Conservation (phyloP, 2,113 vertebrate genomes). For the Dasypus novemcinctus region DNA sequence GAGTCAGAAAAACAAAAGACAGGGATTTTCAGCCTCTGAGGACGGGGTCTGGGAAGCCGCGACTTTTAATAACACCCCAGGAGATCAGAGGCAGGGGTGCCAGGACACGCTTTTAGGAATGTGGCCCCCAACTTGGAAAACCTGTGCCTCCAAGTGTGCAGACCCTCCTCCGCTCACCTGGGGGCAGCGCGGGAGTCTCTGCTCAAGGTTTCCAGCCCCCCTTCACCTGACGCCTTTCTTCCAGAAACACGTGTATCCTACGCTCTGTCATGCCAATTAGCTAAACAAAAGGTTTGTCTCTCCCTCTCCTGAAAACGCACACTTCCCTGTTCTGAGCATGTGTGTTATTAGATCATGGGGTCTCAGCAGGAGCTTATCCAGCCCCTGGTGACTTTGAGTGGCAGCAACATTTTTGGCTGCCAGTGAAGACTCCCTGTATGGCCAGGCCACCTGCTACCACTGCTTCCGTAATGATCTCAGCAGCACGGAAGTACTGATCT, state of each 20-base stretch:
- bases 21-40: neutral
- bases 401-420: conserved; percentile 53
- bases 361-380: neutral
- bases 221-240: neutral
- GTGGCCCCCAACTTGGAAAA: neutral
- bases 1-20: neutral
- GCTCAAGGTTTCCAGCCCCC: neutral
- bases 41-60: neutral
- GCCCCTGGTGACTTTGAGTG: conserved; percentile 67
- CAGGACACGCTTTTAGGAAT: neutral
- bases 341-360: conserved; percentile 10
- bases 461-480: neutral
- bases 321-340: conserved; percentile 40
- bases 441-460: neutral
- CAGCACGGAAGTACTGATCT: neutral
- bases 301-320: conserved; percentile 4
- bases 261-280: conserved; percentile 44
- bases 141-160: neutral
- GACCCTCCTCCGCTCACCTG: neutral
- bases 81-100: neutral
- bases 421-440: neutral
- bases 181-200: neutral
- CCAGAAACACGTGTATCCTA: neutral
- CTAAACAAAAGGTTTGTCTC: conserved; percentile 65
- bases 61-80: neutral